These are phyloP conservation scores for Spheniscus mendiculus DNA, from an alignment of 2,113 vertebrate genomes.

Conservation along the genomic window DNA sequence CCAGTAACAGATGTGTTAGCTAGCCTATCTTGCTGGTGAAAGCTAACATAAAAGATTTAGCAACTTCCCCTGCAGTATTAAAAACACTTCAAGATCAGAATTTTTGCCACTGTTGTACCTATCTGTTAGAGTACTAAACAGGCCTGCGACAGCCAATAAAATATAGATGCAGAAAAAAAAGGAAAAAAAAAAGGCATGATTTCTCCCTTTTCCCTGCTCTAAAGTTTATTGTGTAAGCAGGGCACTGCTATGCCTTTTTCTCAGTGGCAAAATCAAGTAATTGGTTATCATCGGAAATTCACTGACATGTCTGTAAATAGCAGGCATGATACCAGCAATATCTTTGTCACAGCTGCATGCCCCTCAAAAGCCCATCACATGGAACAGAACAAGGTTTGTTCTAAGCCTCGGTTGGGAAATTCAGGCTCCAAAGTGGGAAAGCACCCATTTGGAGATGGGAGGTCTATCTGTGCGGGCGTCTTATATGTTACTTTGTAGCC, in stretches of 20 bases:
- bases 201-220: not conserved
- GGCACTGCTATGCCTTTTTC: not conserved
- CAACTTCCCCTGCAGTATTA: not conserved
- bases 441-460: not conserved
- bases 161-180: not conserved
- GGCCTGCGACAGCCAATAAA: not conserved
- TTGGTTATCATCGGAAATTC: not conserved
- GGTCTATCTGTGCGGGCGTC: accelerated
- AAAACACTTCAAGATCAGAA: not conserved
- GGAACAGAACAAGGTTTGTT: not conserved
- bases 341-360: not conserved
- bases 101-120: not conserved
- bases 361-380: not conserved
- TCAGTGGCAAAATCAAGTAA: not conserved
- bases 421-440: not conserved
- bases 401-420: not conserved
- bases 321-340: not conserved
- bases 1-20: not conserved
- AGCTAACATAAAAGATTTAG: not conserved
- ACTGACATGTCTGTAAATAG: not conserved
- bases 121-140: not conserved
- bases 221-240: not conserved
- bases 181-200: not conserved
- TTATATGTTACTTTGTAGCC: not conserved
- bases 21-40: accelerated